Evolutionary conservation across 2,113 vertebrate species (phyloP).

Genomic region (Leucoraja erinaceus): DNA sequence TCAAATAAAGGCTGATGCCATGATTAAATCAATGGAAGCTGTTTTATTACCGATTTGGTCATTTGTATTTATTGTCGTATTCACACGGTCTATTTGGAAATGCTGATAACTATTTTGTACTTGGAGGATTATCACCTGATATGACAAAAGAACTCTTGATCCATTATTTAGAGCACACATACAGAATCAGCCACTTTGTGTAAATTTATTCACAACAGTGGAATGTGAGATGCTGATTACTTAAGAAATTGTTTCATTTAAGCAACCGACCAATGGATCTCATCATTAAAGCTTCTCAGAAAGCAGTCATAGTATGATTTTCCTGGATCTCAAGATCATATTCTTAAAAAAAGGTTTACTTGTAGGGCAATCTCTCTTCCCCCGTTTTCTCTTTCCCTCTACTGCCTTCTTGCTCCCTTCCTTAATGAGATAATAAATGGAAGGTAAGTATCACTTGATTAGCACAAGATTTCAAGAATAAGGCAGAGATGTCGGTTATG

Average conservation of each 20-base stretch:
- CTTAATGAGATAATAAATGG: neutral
- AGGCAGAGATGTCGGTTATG: neutral
- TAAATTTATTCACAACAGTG: neutral
- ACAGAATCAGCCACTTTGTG: neutral
- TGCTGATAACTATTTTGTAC: neutral
- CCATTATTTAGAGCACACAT: neutral
- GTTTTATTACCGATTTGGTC: neutral
- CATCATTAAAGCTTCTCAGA: neutral
- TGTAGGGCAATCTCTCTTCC: neutral
- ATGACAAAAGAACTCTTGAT: neutral
- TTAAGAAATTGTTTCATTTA: neutral
- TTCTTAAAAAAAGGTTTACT: neutral
- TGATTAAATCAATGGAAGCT: neutral
- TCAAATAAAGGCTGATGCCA: neutral
- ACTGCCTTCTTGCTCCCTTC: neutral
- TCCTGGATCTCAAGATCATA: neutral
- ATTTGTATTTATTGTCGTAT: neutral
- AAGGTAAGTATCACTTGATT: slow-evolving; percentile 20
- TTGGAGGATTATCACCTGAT: neutral
- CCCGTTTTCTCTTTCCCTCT: neutral
- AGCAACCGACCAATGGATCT: neutral
- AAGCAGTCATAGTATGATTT: neutral
- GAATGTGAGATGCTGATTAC: neutral
- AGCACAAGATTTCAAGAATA: neutral
- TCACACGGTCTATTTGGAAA: neutral